Evolutionary conservation across 2,113 vertebrate species (phyloP), one percentile per base, ranked within the genome.

Genomic region (Phrynocephalus versicolor): DNA sequence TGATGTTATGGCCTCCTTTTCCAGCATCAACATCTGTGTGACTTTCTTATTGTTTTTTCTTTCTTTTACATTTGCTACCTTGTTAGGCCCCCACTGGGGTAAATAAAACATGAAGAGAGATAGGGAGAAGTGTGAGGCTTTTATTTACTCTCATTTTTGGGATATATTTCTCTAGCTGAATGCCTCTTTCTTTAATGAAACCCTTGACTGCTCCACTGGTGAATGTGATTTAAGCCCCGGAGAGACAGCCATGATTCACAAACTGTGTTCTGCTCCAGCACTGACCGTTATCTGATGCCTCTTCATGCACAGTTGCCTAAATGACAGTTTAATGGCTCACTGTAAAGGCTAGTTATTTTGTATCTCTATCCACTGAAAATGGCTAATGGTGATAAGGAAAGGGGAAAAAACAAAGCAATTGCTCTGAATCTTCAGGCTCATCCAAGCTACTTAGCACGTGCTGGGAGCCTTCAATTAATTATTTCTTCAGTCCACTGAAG

Each of bases 101-200:
- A 95, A 96, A 95, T 96, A 96, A 95, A 96, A 95, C 94, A 95
- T 94, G 94, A 95, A 94, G 92, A 92, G 93, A 93, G 94, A 94
- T 85, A 92, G 94, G 92, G 92, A 92, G 93, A 95, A 94, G 93
- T 91, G 93, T 93, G 93, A 90, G 89, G 89, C 92, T 94, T 93
- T 95, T 95, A 95, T 95, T 94, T 95, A 95, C 94, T 95, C 94
- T 93, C 94, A 89, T 94, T 95, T 95, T 96, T 94, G 92, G 93
- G 95, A 96, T 96, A 94, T 96, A 95, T 96, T 96, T 96, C 95
- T 96, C 94, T 93, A 95, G 95, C 95, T 93, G 96, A 96, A 94
- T 95, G 96, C 94, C 95, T 96, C 93, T 94, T 92, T 94, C 95
- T 96, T 97, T 97, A 97, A 97, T 97, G 96, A 97, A 97, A 97